Evolutionary conservation across 2,797 vertebrate species (phyloP).

Genomic region (Mus minutoides): DNA sequence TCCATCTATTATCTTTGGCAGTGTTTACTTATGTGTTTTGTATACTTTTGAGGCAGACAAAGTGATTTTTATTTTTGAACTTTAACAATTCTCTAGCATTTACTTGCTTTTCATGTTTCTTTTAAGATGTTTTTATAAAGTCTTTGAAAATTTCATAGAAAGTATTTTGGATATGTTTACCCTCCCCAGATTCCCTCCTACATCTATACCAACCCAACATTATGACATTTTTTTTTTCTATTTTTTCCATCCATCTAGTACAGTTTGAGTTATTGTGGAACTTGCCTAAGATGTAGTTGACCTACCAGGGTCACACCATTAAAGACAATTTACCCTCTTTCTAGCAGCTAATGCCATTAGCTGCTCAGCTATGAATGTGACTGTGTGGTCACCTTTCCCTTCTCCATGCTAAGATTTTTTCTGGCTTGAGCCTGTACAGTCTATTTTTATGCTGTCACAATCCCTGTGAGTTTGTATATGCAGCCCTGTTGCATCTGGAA

Average conservation of each 20-base stretch:
- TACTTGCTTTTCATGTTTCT: neutral
- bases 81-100: neutral
- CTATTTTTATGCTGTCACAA: neutral
- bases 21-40: neutral
- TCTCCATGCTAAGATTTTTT: neutral
- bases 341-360: neutral
- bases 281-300: neutral
- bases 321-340: neutral
- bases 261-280: neutral
- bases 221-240: neutral
- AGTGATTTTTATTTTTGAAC: neutral
- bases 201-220: too few species aligned
- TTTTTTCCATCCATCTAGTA: neutral
- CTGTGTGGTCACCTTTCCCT: neutral
- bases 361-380: neutral
- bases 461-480: neutral
- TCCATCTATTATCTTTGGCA: neutral
- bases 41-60: neutral
- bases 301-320: neutral
- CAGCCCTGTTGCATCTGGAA: neutral
- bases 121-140: neutral
- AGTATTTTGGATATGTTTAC: neutral
- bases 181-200: neutral
- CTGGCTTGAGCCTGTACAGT: neutral
- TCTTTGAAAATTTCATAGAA: neutral